Percentiles rank a stretch among this genome's conserved stretches.
phyloP scores from a whole-genome alignment of 35 echinoderm and acorn worm species.

The Lytechinus pictus region DNA sequence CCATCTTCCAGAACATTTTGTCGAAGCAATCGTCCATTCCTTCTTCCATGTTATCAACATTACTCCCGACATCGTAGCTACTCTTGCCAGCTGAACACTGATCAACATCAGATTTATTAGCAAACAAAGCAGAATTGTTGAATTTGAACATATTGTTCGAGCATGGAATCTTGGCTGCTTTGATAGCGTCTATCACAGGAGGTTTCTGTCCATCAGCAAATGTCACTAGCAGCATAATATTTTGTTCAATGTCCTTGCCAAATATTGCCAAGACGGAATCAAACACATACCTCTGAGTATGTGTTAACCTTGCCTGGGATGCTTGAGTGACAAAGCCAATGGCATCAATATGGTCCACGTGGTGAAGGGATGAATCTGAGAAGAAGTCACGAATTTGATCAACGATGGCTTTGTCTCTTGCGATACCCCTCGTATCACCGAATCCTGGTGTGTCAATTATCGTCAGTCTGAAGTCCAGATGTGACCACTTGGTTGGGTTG shows the following conservation, averaged over 20 bases:
- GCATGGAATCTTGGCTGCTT: conserved; percentile 64
- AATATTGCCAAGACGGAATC: conserved; percentile 70
- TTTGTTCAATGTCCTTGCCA: conserved; percentile 72
- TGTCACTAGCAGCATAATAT: conserved; percentile 72
- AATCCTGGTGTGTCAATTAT: conserved; percentile 84
- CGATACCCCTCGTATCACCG: conserved; percentile 78
- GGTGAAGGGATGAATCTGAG: conserved; percentile 11
- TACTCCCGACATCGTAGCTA: background rate
- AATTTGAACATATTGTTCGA: conserved; percentile 67
- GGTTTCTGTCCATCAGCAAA: conserved; percentile 75
- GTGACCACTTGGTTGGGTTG: conserved; percentile 36
- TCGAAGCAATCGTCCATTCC: conserved; percentile 52
- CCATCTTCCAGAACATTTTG: conserved; percentile 85
- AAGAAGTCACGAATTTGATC: conserved; percentile 73
- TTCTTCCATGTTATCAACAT: background rate
- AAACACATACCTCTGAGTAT: conserved; percentile 71
- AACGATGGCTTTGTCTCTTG: conserved; percentile 69
- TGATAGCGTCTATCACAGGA: conserved; percentile 62
- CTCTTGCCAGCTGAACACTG: background rate
- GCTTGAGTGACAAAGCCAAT: conserved; percentile 75
- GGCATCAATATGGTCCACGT: conserved; percentile 73
- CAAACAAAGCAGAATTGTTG: conserved; percentile 87
- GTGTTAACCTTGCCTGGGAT: conserved; percentile 57
- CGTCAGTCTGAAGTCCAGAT: conserved; percentile 65
- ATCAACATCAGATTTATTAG: background rate